A percentile compares a stretch with the other conserved stretches of the same genome.
Conservation (phyloP, 2,797 vertebrate species). For the Chaetodon trifasciatus region DNA sequence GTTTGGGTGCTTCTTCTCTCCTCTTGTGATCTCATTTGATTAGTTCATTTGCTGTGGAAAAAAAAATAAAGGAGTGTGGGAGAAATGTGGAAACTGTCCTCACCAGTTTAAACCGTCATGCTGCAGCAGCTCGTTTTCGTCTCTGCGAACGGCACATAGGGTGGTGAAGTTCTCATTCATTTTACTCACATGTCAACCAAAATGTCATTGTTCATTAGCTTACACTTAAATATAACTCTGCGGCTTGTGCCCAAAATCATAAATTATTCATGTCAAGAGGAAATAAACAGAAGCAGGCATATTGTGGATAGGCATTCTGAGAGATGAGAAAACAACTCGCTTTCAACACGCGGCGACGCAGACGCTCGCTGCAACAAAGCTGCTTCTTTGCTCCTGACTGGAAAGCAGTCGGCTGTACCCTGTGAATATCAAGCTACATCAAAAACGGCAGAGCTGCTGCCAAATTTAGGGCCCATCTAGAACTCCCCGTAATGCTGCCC, state of each 20-base stretch:
- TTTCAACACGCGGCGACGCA: slow-evolving; percentile 41
- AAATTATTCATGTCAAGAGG: slow-evolving; percentile 54
- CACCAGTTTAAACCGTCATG: slow-evolving; percentile 86
- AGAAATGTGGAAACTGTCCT: slow-evolving; percentile 81
- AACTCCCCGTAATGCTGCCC: slow-evolving; percentile 36
- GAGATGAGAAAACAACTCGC: slow-evolving; percentile 41
- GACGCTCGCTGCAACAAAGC: slow-evolving; percentile 41
- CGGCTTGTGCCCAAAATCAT: slow-evolving; percentile 46
- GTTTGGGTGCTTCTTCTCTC: slow-evolving; percentile 63
- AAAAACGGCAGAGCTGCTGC: slow-evolving; percentile 46
- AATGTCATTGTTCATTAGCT: slow-evolving; percentile 71
- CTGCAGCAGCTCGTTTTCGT: slow-evolving; percentile 82
- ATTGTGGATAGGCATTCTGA: slow-evolving; percentile 58
- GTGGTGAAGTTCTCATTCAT: slow-evolving; percentile 73
- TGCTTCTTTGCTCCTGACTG: slow-evolving; percentile 39
- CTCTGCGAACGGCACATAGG: slow-evolving; percentile 82
- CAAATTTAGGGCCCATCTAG: slow-evolving; percentile 37
- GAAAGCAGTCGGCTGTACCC: slow-evolving; percentile 35
- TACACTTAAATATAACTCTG: slow-evolving; percentile 62
- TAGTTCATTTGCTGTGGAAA: slow-evolving; percentile 70
- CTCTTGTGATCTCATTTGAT: slow-evolving; percentile 75
- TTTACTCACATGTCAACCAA: slow-evolving; percentile 71
- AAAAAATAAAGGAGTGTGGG: slow-evolving; percentile 45
- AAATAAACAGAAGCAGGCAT: slow-evolving; percentile 66
- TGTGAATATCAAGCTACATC: slow-evolving; percentile 49